Evolutionary conservation across 2,888 invertebrate genomes (phyloP).

Genomic region (Aethes cnicana): DNA sequence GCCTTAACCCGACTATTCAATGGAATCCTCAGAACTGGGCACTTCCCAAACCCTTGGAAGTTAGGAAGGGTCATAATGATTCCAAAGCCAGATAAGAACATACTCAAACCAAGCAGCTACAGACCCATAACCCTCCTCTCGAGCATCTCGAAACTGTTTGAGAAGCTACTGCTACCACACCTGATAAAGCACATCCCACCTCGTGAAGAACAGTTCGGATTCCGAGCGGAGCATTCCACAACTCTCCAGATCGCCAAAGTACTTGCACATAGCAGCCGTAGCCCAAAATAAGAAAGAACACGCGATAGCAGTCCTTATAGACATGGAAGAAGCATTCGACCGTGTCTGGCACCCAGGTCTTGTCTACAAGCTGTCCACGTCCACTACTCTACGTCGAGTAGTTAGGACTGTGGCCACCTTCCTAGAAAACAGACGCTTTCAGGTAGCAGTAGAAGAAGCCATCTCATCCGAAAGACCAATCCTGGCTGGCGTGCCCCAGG

Average conservation of each 20-base stretch:
- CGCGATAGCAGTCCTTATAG: not conserved
- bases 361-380: slow-evolving; percentile 3
- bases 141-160: slow-evolving; percentile 35
- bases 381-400: slow-evolving; percentile 1
- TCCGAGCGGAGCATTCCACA: not conserved
- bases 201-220: not conserved
- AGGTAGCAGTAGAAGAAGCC: slow-evolving; percentile 34
- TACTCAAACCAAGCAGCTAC: slow-evolving; percentile 33
- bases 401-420: slow-evolving; percentile 38
- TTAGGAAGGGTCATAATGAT: slow-evolving; percentile 37
- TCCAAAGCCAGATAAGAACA: slow-evolving; percentile 37
- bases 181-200: not conserved
- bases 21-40: no score
- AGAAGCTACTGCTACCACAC: slow-evolving; percentile 23
- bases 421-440: slow-evolving; percentile 36
- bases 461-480: slow-evolving; percentile 20
- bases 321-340: no score
- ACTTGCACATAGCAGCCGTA: not conserved
- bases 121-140: slow-evolving; percentile 35
- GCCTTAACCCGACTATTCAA: no score
- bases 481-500: slow-evolving; percentile 40
- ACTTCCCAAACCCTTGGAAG: no score
- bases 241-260: not conserved
- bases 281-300: not conserved
- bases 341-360: slow-evolving; percentile 11